Base-by-base conservation (phyloP, 2,888 invertebrate genomes). In the Cactoblastis cactorum region DNA sequence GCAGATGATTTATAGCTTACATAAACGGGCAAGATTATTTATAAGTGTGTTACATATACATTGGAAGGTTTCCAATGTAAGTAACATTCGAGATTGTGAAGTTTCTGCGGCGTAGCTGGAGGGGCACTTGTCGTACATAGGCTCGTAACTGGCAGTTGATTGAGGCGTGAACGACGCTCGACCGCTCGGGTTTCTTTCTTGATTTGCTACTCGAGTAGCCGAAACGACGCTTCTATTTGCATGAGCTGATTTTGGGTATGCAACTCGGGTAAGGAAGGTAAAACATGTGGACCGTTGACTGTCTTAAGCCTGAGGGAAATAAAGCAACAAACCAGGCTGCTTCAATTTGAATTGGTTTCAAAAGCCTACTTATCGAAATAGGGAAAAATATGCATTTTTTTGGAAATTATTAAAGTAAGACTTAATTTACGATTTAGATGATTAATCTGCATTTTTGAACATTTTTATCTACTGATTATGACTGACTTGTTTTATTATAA, bases 171-270 rank as follows among this genome's bases (percentile, higher is more conserved):
- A 84, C 77, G 81, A 71, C 81, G 79, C 77, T 80, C 81, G 83
- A 80, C 84, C 85, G 69, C 69, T 61, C 71, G 69, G 76, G 84
- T 78, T 86, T 87, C 86, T 88, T 89, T 87, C 88, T 85, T 86
- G 81, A 88, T 86, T 87, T 86, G 78, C 71, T 80, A 76, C 80
- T 83, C 79, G 80, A 88, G 88, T 86, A 81, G 81, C 77, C 83
- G 82, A 82, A 81, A 82, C 83, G 86, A 77, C 80, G 78, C 83
- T 86, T 76, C 74, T 84, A 85, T 87, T 88, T 88, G 83, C 86
- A 85, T 86, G 82, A 83, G 77, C 74, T 76, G 78, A 74, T 78
- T 77, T 75, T 61, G 69, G 71, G 75, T 71, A 81, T 78, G 71
- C 67, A 67, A 71, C 71, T 71, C 73, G 73, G 28, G 39, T 2